Evolutionary conservation across 2,797 vertebrate species (phyloP).

Genomic region (Pipistrellus pipistrellus): DNA sequence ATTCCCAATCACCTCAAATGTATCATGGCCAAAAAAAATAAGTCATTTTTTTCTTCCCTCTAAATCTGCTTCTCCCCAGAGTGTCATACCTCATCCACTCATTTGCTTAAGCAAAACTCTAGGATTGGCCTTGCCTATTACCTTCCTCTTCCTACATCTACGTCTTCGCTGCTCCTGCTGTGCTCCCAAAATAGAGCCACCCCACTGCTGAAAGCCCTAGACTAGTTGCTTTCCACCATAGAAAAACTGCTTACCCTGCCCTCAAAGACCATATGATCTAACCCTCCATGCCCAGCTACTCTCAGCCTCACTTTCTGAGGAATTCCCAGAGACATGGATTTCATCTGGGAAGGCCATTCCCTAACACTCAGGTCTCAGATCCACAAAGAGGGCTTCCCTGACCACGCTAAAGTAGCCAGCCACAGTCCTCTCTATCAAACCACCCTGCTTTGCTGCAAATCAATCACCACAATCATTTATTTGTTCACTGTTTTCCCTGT

Average conservation of each 20-base stretch:
- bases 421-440: background rate
- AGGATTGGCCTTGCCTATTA: background rate
- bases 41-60: background rate
- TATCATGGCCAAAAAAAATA: background rate
- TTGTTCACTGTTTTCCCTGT: background rate
- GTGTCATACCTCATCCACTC: background rate
- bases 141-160: background rate
- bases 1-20: background rate
- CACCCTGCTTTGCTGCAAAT: background rate
- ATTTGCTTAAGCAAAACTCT: background rate
- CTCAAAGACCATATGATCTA: accelerated
- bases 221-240: accelerated
- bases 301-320: background rate
- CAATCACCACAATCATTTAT: background rate
- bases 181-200: background rate
- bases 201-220: background rate
- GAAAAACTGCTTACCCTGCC: too few relatives aligned
- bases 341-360: background rate
- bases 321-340: background rate
- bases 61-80: background rate
- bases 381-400: background rate
- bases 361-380: background rate
- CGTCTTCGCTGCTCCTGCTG: accelerated
- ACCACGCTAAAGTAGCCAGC: accelerated
- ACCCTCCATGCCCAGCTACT: background rate